Evolutionary conservation across 2,113 vertebrate species (phyloP), one percentile per base, ranked within the genome.

Genomic region (Cyanistes caeruleus): DNA sequence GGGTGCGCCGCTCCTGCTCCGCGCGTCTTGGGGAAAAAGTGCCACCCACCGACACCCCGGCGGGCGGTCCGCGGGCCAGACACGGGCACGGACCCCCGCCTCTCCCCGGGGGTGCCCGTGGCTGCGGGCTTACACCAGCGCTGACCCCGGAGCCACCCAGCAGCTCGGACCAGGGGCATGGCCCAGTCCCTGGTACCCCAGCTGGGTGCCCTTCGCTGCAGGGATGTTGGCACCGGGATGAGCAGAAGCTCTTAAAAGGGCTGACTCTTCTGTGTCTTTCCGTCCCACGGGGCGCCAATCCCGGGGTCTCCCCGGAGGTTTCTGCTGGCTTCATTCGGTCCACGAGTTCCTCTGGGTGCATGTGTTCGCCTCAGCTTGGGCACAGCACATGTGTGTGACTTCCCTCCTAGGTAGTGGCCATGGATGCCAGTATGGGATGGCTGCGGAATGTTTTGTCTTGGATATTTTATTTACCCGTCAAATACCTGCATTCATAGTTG

Each of bases 401-500:
- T 85, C 14, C 20, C 4, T 84, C 33, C 17, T 12, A 15, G 7
- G 15, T 41, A 5, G 27, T n/a, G 27, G 8, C 39, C 31, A 0
- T 18, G 15, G 13, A 37, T 55, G 31, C 15, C 7, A 23, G 15
- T 11, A 13, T 49, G 55, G 37, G 13, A 33, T 31, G 17, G 48
- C 60, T 74, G 44, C 30, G 43, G 51, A 48, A 31, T 51, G 35
- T 87, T 79, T 65, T 33, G 9, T 25, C 20, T 37, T 27, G 8
- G 13, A 3, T 79, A 5, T 39, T 28, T 84, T 35, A 51, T 62
- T 55, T 86, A 28, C 33, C 5, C 0, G 0, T 23, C 3, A 3
- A 62, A 53, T 46, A 28, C 4, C 2, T 19, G 8, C 4, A 0
- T 68, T 62, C 9, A 1, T 31, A 39, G 55, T 67, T 17, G 18